These are phyloP conservation scores for Ecdyonurus torrentis DNA, from an alignment of 2,888 invertebrate genomes.

Conservation along the genomic window DNA sequence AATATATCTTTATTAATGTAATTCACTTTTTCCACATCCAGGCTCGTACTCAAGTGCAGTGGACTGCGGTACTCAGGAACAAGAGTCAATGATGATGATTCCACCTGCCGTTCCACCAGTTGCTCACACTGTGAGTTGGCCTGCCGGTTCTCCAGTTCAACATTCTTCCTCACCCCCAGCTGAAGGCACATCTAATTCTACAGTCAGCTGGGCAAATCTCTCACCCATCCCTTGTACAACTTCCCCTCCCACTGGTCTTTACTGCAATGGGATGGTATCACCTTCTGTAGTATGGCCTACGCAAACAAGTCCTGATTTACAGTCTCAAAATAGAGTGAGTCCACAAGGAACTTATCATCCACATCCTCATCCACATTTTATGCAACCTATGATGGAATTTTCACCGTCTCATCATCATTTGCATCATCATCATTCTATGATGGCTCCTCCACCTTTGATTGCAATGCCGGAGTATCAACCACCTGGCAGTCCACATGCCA, in stretches of 20 bases:
- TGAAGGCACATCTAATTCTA: not conserved
- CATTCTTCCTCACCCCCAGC: not conserved
- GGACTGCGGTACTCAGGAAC: not conserved
- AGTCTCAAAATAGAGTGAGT: slow-evolving; percentile 1
- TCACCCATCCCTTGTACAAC: not conserved
- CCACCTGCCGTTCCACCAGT: not conserved
- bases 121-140: not conserved
- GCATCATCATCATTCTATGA: slow-evolving; percentile 6
- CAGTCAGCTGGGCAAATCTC: not conserved
- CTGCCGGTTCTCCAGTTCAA: not conserved
- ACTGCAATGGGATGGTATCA: not conserved
- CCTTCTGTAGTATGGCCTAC: not conserved
- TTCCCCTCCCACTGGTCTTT: not conserved
- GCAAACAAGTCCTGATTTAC: not conserved
- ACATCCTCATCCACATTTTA: not conserved
- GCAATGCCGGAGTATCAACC: slow-evolving; percentile 6
- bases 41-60: not conserved
- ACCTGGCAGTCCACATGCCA: slow-evolving; percentile 1
- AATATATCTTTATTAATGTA: no score
- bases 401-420: slow-evolving; percentile 4
- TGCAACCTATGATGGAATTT: slow-evolving; percentile 1
- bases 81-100: not conserved
- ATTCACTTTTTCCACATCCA: no score
- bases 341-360: not conserved
- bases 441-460: slow-evolving; percentile 1